phyloP scores from a whole-genome alignment of 1,140 invertebrate species.

The Drosophila dunni region DNA sequence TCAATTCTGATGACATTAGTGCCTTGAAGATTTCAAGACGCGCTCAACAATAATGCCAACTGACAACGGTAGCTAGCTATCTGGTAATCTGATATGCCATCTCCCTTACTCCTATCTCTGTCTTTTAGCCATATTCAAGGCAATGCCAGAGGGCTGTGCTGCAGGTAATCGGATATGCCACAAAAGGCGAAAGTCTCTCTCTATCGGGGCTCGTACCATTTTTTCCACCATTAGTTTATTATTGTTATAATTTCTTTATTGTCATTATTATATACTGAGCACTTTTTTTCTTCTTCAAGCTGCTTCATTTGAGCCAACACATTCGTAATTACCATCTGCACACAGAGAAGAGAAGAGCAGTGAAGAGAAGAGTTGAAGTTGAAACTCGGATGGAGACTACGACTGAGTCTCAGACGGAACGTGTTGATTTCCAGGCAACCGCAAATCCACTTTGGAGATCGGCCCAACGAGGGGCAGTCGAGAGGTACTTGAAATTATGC shows the following conservation, averaged over 20 bases:
- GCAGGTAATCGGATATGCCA: slow-evolving; percentile 73
- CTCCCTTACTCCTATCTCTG: slow-evolving; percentile 10
- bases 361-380: slow-evolving; percentile 1
- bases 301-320: slow-evolving; percentile 52
- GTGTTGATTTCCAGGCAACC: slow-evolving; percentile 74
- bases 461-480: slow-evolving; percentile 53
- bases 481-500: slow-evolving; percentile 76
- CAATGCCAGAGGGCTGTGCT: slow-evolving; percentile 30
- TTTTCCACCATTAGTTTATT: slow-evolving; percentile 68
- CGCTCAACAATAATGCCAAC: not conserved
- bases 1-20: not conserved
- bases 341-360: not conserved
- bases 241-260: slow-evolving; percentile 82
- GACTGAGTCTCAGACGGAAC: slow-evolving; percentile 28
- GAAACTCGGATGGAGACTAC: not conserved
- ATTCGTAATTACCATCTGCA: slow-evolving; percentile 51
- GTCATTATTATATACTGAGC: slow-evolving; percentile 57
- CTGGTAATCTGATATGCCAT: slow-evolving; percentile 40
- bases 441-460: slow-evolving; percentile 75
- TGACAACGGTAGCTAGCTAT: slow-evolving; percentile 22
- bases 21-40: not conserved
- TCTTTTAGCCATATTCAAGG: slow-evolving; percentile 14
- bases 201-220: slow-evolving; percentile 27
- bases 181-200: slow-evolving; percentile 68
- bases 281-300: slow-evolving; percentile 26